Evolutionary conservation across 2,888 invertebrate species (phyloP), one percentile per base, ranked within the genome.

Genomic region (Pollenia griseotomentosa): DNA sequence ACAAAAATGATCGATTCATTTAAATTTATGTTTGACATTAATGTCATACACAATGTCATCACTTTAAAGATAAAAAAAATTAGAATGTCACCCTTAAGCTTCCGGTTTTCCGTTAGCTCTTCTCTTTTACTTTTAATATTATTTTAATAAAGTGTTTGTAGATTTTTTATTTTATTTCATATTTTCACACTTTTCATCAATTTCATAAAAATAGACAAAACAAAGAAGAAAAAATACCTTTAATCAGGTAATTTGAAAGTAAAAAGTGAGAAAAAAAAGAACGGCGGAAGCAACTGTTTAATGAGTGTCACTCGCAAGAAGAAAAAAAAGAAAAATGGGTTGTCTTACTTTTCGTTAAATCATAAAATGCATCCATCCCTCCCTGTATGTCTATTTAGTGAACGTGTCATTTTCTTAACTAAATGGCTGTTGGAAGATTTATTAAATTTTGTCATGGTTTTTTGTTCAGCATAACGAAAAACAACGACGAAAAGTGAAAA

Each of bases 181-280:
- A 82, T 74, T 83, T 87, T 78, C 84, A 81, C 63, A 83, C 66
- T 73, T 84, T 84, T 87, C 81, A 87, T 78, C 83, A 74, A 66
- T 84, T 81, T 78, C 81, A 87, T 81, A 78, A 81, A 87, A 63
- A 78, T 44, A 75, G 63, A 73, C 11, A 48, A 61, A 23, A 79
- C 2, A 75, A 70, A 70, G 2, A 33, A 6, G 33, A 33, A 33
- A 33, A 33, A 75, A 33, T 73, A 71, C 66, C 71, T 83, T 86
- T 77, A 83, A 87, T 84, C 86, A 87, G 80, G 86, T 81, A 87
- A 84, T 84, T 81, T 83, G 57, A 48, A 83, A 66, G 71, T 77
- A 53, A 33, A 33, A 75, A 79, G 71, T 78, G 77, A 53, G 57
- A 70, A 65, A 78, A 74, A 40, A 42, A 14, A 12, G 55, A 63